Evolutionary conservation across 2,888 invertebrate species (phyloP).

Genomic region (Polylopha cassiicola): DNA sequence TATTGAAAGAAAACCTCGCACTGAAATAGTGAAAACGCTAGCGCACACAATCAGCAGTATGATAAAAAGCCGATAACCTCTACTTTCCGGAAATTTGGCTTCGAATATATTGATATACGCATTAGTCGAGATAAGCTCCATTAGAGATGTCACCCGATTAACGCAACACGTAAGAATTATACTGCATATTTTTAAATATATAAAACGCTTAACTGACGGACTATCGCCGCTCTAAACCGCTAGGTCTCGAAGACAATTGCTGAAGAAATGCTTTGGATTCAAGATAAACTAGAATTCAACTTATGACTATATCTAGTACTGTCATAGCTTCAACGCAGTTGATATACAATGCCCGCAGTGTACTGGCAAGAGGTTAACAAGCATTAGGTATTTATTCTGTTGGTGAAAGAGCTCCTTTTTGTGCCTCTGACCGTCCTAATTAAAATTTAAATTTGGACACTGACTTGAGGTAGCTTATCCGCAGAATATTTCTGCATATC

Average conservation of each 20-base stretch:
- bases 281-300: no score
- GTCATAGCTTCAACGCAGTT: no score
- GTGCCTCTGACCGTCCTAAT: conserved; percentile 53
- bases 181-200: no score
- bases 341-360: no score
- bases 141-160: conserved; percentile 5
- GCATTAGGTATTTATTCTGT: conserved; percentile 59
- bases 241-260: no score
- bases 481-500: conserved; percentile 4
- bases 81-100: not conserved
- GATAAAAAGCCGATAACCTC: not conserved
- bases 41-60: no score
- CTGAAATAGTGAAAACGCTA: conserved; percentile 1
- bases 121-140: not conserved
- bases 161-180: conserved; percentile 3
- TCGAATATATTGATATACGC: conserved; percentile 1
- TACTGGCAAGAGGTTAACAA: conserved; percentile 39
- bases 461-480: conserved; percentile 37
- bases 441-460: conserved; percentile 61
- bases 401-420: conserved; percentile 48
- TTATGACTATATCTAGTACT: no score
- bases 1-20: not conserved
- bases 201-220: no score
- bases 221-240: no score
- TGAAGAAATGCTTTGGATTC: no score